Percentiles rank a stretch among this genome's conserved stretches.
Evolutionary conservation across 30 jellyfish, hydroid and myxozoan species (phyloP).

Genomic region (Cassiopea xamachana): DNA sequence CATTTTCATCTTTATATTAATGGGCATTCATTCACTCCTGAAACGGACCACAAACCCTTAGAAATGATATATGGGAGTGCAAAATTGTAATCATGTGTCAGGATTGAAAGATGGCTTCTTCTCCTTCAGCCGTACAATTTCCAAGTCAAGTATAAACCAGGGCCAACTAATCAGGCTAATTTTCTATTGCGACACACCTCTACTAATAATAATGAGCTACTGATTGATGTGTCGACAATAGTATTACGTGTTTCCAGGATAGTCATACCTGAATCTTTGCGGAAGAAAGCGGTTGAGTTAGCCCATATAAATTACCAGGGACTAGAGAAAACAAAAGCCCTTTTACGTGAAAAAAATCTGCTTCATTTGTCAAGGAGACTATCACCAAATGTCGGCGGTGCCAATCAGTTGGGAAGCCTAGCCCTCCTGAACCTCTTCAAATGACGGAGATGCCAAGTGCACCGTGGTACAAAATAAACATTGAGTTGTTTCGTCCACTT

Average conservation of each 20-base stretch:
- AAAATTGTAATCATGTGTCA: slow-evolving; percentile 45
- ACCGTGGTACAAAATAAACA: slow-evolving; percentile 21
- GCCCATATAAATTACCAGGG: slow-evolving; percentile 77
- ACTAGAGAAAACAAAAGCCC: slow-evolving; percentile 42
- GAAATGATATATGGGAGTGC: slow-evolving; percentile 42
- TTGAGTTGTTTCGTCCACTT: slow-evolving; percentile 62
- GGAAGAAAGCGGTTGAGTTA: slow-evolving; percentile 32
- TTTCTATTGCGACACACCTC: slow-evolving; percentile 37
- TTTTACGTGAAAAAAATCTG: slow-evolving; percentile 3
- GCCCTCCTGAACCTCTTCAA: slow-evolving; percentile 43
- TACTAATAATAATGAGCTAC: slow-evolving; percentile 13
- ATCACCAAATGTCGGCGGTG: slow-evolving; percentile 43
- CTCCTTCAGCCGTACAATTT: slow-evolving; percentile 47
- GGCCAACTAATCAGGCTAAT: slow-evolving; percentile 49
- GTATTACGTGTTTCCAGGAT: slow-evolving; percentile 35
- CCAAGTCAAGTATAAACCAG: slow-evolving; percentile 37
- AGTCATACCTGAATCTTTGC: slow-evolving; percentile 42
- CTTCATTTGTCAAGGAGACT: slow-evolving; percentile 8
- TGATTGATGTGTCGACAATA: slow-evolving; percentile 9
- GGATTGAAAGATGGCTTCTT: slow-evolving; percentile 44
- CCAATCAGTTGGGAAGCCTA: slow-evolving; percentile 48
- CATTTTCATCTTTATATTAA: slow-evolving; percentile 41
- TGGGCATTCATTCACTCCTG: slow-evolving; percentile 36
- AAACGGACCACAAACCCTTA: slow-evolving; percentile 47
- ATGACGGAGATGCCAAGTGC: slow-evolving; percentile 23